A percentile compares a stretch with the other conserved stretches of the same genome.
Conservation (phyloP, 1,140 invertebrate genomes). For the Dreissena rostriformis region DNA sequence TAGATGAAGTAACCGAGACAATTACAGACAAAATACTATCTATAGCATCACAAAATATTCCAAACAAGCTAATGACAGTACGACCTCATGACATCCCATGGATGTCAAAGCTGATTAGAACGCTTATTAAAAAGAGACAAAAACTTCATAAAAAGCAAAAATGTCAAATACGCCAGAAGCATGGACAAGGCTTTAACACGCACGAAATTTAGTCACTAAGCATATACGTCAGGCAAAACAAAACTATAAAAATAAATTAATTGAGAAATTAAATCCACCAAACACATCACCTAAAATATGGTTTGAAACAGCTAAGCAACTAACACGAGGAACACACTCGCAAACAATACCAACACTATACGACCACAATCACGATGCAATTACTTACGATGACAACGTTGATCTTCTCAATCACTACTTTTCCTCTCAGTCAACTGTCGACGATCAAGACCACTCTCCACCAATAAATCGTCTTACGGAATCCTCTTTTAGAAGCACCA, state of each 20-base stretch:
- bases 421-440: not conserved
- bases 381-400: conserved; percentile 3
- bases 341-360: conserved; percentile 7
- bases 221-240: conserved; percentile 1
- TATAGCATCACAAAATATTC: conserved; percentile 15
- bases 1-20: not conserved
- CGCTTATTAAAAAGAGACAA: conserved; percentile 29
- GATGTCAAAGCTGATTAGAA: conserved; percentile 7
- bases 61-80: conserved; percentile 47
- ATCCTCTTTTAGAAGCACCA: too few relatives aligned
- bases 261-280: not conserved
- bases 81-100: conserved; percentile 21
- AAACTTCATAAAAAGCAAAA: conserved; percentile 47
- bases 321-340: not conserved
- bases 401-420: conserved; percentile 8
- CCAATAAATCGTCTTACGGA: not conserved
- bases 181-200: conserved; percentile 14
- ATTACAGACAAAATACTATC: conserved; percentile 7
- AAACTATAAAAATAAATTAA: conserved; percentile 8
- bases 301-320: not conserved
- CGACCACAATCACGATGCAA: not conserved
- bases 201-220: conserved; percentile 21
- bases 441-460: not conserved
- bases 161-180: conserved; percentile 1
- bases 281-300: not conserved